Base-by-base conservation (phyloP, 30 jellyfish, hydroid and myxozoan genomes). In the Pelagia noctiluca region DNA sequence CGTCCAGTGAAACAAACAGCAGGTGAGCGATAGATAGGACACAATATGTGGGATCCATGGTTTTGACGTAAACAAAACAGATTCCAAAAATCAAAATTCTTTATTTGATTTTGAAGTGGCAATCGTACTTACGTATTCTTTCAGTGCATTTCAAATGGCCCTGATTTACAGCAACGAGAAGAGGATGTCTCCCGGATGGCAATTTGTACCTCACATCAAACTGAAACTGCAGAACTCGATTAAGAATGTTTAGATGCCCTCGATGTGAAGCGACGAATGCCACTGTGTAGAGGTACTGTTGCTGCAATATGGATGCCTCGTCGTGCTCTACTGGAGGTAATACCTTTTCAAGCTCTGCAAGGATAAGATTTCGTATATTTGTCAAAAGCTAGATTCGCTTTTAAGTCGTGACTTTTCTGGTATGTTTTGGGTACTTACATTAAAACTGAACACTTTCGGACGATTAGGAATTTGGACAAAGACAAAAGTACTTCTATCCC, bases 101-200 rank as follows among this genome's bases (percentile, higher is more conserved):
- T n/a, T n/a, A n/a, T n/a, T n/a, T n/a, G n/a, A n/a, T n/a, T n/a
- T n/a, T n/a, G n/a, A n/a, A 76, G 18, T 50, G 7, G 30, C 5
- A 70, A 23, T 23, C 3, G 37, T 7, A 76, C 96, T 83, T 83
- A 90, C 97, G 80, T 35, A 90, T 26, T 0, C 54, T 35, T 61
- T 90, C 97, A 0, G 79, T 76, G 76, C 96, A 90, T 38, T 63
- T 78, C 33, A 84, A 5, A 3, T 84, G 89, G 19, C 80, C 89
- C 30, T 89, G 80, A 13, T 70, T 34, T 2, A 84, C 97, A 29
- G 97, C 92, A 78, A 90, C 79, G 1, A 34, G 50, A 1, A 90
- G 53, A 22, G 95, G 89, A 49, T 83, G 85, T 29, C 90, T 50
- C 10, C 97, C 97, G 19, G 96, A 90, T 7, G 93, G 87, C 36